A percentile compares a stretch with the other conserved stretches of the same genome.
phyloP scores from a whole-genome alignment of 2,797 vertebrate species.

The Hippopotamyrus pictus region DNA sequence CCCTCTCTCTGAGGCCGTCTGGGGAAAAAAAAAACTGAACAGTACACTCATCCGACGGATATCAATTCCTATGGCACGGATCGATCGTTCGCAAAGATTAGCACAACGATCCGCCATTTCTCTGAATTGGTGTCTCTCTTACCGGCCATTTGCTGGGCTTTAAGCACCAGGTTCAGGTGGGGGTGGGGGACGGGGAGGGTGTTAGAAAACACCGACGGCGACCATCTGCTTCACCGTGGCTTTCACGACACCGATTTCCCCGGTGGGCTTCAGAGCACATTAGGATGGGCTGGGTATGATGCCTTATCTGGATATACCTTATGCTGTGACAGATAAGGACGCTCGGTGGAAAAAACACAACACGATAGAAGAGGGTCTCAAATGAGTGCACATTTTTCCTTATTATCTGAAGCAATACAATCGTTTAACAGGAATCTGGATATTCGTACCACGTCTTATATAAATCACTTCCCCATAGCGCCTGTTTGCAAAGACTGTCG shows the following conservation, averaged over 20 bases:
- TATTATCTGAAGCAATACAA: not conserved
- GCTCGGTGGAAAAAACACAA: not conserved
- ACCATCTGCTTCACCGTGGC: not conserved
- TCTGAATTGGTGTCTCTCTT: not conserved
- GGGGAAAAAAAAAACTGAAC: not conserved
- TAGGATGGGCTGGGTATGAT: not conserved
- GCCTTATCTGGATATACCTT: not conserved
- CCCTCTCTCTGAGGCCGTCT: not conserved
- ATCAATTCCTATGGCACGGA: not conserved
- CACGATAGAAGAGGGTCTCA: not conserved
- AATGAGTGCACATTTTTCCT: not conserved
- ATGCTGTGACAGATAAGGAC: not conserved
- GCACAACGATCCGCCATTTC: not conserved
- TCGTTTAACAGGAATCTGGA: not conserved
- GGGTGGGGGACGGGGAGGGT: not conserved
- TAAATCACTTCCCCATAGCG: not conserved
- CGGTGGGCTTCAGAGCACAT: not conserved
- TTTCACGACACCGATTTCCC: not conserved
- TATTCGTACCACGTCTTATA: not conserved
- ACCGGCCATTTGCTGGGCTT: not conserved
- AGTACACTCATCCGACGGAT: not conserved
- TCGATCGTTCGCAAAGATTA: not conserved
- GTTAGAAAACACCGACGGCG: not conserved
- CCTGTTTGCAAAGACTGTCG: not conserved
- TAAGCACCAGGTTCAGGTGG: conserved; percentile 3